Evolutionary conservation across 2,888 invertebrate genomes (phyloP), one percentile per base, ranked within the genome.

Genomic region (Epirrhoe alternata): DNA sequence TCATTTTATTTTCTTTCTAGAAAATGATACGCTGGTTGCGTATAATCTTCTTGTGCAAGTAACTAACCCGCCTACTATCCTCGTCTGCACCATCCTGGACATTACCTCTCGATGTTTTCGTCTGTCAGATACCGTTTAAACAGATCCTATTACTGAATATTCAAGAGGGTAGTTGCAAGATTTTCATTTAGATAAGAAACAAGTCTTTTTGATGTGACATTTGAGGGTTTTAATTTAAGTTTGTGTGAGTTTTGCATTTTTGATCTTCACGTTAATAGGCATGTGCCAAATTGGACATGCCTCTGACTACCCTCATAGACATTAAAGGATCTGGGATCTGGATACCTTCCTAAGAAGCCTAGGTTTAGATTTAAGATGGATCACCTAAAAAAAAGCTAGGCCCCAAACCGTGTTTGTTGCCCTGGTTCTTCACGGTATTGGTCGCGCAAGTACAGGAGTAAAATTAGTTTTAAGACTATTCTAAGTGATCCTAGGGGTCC

Each of bases 101-200:
- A 71, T 72, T 72, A 74, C 71, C 71, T 70, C 64, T 64, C 66
- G 68, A 72, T 75, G 72, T 75, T 74, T 72, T 73, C 67, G 65
- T 73, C 62, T 72, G 69, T 64, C 70, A 69, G 69, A 72, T 74
- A 71, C 68, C 70, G 68, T 63, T 74, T 68, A 71, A 74, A 72
- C 65, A 71, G 72, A 71, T 70, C 68, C 67, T 61, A 68, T 68
- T 64, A 55, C 68, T 74, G 72, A 72, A 72, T 72, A 72, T 68
- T 70, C 72, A 71, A 67, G 68, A 57, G 70, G 69, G 72, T 71
- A 70, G 71, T 72, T 71, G 64, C 61, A 62, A 74, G 72, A 74
- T 74, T 72, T 68, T 74, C 64, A 74, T 74, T 74, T 68, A 71
- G 72, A 74, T 74, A 71, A 64, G 67, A 30, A 47, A 59, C 56